Conservation (phyloP, 1,140 invertebrate species). For the Colletes latitarsis region DNA sequence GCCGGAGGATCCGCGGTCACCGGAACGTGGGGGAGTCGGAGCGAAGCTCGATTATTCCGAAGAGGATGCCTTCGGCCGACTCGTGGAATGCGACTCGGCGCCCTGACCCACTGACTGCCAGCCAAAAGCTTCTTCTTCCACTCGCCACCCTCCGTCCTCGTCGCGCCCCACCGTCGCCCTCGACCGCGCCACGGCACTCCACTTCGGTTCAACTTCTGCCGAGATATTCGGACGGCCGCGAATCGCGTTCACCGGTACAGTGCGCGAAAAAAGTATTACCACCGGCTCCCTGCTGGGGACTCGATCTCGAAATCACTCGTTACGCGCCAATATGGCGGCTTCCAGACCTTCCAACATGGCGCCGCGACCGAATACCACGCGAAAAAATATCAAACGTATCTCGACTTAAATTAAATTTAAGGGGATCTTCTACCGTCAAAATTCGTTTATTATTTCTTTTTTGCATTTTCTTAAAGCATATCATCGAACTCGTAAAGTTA, state of each 20-base stretch:
- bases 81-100: slow-evolving; percentile 75
- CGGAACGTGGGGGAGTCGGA: slow-evolving; percentile 19
- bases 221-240: slow-evolving; percentile 62
- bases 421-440: too few species aligned
- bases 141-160: slow-evolving; percentile 43
- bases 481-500: too few species aligned
- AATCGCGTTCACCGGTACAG: slow-evolving; percentile 50
- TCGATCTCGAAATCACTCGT: too few species aligned
- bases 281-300: too few species aligned
- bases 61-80: slow-evolving; percentile 60
- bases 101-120: slow-evolving; percentile 80
- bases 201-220: slow-evolving; percentile 16
- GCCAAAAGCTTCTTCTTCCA: slow-evolving; percentile 73
- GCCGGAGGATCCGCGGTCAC: background rate
- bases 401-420: too few species aligned
- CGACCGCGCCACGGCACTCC: slow-evolving; percentile 4
- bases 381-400: too few species aligned
- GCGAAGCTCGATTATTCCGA: slow-evolving; percentile 32
- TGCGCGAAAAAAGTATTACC: too few species aligned
- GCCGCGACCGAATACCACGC: too few species aligned
- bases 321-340: too few species aligned
- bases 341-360: too few species aligned
- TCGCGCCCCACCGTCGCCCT: slow-evolving; percentile 21
- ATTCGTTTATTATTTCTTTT: too few species aligned
- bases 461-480: too few species aligned